Percentiles rank a stretch among this genome's conserved stretches.
Conservation (phyloP, 2,797 vertebrate species). For the Acanthis flammea region DNA sequence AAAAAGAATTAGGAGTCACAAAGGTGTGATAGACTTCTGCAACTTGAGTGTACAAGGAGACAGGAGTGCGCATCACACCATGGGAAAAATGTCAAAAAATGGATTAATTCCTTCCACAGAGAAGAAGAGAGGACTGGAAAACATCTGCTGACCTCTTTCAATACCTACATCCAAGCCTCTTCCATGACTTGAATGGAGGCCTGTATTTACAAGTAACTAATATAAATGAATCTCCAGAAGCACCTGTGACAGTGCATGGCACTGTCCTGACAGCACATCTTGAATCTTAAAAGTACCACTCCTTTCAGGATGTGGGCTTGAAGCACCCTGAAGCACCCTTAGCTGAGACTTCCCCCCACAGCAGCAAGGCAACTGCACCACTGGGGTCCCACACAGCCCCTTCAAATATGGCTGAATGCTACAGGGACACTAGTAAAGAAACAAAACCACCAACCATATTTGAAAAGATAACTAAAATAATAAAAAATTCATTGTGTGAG, state of each 20-base stretch:
- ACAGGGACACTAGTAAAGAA: not conserved
- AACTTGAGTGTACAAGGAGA: not conserved
- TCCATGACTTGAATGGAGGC: not conserved
- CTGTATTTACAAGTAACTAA: not conserved
- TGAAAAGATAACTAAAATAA: not conserved
- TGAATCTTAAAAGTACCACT: not conserved
- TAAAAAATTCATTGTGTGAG: not conserved
- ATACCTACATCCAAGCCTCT: not conserved
- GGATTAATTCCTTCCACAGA: not conserved
- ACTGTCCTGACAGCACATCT: not conserved
- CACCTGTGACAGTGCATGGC: not conserved
- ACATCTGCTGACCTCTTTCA: not conserved
- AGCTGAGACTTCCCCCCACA: not conserved
- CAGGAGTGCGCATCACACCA: not conserved
- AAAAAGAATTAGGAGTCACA: not conserved
- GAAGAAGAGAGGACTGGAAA: not conserved
- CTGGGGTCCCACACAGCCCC: rapidly evolving
- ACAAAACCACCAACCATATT: not conserved
- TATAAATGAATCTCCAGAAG: not conserved
- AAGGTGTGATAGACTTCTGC: not conserved
- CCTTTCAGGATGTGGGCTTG: not conserved
- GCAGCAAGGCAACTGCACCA: not conserved
- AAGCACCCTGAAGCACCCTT: not conserved
- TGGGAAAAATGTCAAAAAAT: not conserved
- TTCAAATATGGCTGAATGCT: rapidly evolving